Evolutionary conservation across 2,888 invertebrate species (phyloP), one percentile per base, ranked within the genome.

Genomic region (Timema podura): DNA sequence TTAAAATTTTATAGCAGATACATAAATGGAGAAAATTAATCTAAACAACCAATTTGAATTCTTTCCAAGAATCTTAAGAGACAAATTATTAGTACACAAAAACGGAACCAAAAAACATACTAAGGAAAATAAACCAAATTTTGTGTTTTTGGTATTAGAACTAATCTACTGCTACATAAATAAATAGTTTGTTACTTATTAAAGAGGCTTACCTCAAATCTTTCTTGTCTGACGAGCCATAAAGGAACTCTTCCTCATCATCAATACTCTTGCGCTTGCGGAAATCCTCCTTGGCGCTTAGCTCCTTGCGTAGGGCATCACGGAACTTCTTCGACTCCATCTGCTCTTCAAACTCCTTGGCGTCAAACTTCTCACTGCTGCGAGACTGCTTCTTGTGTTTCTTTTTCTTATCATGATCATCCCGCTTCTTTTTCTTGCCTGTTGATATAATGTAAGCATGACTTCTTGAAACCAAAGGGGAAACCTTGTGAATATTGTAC

Each of bases 351-450:
- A 89, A 80, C 51, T 89, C 89, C 48, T 87, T 86, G 72, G 90
- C 82, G 75, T 85, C 87, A 77, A 89, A 87, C 68, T 89, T 88
- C 0, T 76, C 76, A 30, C 30, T 30, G 13, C 74, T 71, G 16
- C 75, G 74, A 68, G 75, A 76, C 48, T 64, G 68, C 57, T 74
- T 69, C 48, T 75, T 84, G 83, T 45, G 80, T 75, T 82, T 82
- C 76, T 84, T 82, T 76, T 84, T 82, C 30, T 84, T 89, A 76
- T 91, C 90, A 69, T 86, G 84, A 71, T 88, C 87, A 76, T 91
- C 90, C 72, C 88, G 86, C 80, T 90, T 89, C 79, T 90, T 87
- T 80, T 91, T 90, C 80, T 88, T 87, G 59, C 75, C 75, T 61
- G 61, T 30, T 30, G 30, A 30, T 74, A 59, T 7, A 68, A 70